Evolutionary conservation across 2,113 vertebrate genomes (phyloP).

Genomic region (Clinocottus analis): DNA sequence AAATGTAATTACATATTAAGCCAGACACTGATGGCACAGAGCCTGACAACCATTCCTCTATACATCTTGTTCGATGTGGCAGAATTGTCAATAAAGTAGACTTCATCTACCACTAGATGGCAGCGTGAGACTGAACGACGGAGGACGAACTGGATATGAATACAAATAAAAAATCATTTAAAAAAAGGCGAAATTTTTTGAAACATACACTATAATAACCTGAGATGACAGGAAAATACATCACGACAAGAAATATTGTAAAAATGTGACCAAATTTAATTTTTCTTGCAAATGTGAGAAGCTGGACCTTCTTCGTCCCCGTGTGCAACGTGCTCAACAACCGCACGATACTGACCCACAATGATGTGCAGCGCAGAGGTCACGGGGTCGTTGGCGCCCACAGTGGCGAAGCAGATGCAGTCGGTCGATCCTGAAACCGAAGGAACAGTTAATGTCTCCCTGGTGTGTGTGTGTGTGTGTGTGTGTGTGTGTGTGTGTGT

Average conservation of each 20-base stretch:
- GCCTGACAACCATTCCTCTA: too few species aligned
- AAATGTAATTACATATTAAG: too few species aligned
- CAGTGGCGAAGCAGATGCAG: conserved; percentile 94
- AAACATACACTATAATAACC: too few species aligned
- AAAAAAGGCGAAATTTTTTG: too few species aligned
- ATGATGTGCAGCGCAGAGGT: conserved; percentile 96
- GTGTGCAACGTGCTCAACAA: not conserved
- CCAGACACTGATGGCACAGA: too few species aligned
- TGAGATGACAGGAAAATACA: too few species aligned
- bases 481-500: not conserved
- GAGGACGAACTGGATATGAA: not conserved
- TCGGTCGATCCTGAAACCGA: conserved; percentile 92
- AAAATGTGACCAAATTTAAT: too few species aligned
- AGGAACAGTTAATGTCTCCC: conserved; percentile 9
- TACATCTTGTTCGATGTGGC: too few species aligned
- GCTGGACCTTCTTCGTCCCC: not conserved
- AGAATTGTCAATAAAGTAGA: not conserved
- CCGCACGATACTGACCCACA: conserved; percentile 83
- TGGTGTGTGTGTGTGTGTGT: not conserved
- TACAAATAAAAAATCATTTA: too few species aligned
- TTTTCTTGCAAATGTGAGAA: too few species aligned
- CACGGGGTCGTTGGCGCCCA: conserved; percentile 91
- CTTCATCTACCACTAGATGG: conserved; percentile 14
- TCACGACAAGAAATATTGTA: too few species aligned
- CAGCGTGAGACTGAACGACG: not conserved